Percentiles rank a stretch among this genome's conserved stretches.
Evolutionary conservation across 2,797 vertebrate genomes (phyloP).

Genomic region (Dallia pectoralis): DNA sequence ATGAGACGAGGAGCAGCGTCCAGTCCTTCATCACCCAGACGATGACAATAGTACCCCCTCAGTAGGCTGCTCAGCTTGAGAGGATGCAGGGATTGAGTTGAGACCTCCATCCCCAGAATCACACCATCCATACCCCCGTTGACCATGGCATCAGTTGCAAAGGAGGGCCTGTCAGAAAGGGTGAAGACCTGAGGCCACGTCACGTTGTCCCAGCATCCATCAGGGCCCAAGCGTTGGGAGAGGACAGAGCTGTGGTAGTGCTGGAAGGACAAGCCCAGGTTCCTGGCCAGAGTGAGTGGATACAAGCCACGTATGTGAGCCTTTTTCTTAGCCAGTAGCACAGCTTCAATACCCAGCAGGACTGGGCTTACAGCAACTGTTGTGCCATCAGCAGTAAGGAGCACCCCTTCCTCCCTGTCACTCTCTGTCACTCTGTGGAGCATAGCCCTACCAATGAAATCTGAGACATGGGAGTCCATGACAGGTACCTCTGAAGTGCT

Average conservation of each 20-base stretch:
- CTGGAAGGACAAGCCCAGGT: slow-evolving; percentile 64
- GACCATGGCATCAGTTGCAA: slow-evolving; percentile 72
- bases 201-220: slow-evolving; percentile 84
- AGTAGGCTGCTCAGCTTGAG: slow-evolving; percentile 71
- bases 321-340: slow-evolving; percentile 49
- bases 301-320: slow-evolving; percentile 42
- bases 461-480: slow-evolving; percentile 41
- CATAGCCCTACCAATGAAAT: slow-evolving; percentile 53
- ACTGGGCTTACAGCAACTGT: slow-evolving; percentile 79
- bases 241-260: background rate
- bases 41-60: slow-evolving; percentile 74
- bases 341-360: slow-evolving; percentile 76
- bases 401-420: slow-evolving; percentile 70
- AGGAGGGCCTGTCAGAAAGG: slow-evolving; percentile 54
- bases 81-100: slow-evolving; percentile 14
- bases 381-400: slow-evolving; percentile 83
- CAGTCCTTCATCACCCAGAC: slow-evolving; percentile 46
- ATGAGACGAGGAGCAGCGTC: slow-evolving; percentile 57
- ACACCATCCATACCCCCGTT: slow-evolving; percentile 85
- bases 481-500: background rate
- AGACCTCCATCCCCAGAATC: slow-evolving; percentile 71
- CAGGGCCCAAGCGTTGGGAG: slow-evolving; percentile 51
- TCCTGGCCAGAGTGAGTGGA: slow-evolving; percentile 67
- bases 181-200: slow-evolving; percentile 74
- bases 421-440: slow-evolving; percentile 43